Conservation (phyloP, 1,140 invertebrate species). For the Antheraea pernyi region DNA sequence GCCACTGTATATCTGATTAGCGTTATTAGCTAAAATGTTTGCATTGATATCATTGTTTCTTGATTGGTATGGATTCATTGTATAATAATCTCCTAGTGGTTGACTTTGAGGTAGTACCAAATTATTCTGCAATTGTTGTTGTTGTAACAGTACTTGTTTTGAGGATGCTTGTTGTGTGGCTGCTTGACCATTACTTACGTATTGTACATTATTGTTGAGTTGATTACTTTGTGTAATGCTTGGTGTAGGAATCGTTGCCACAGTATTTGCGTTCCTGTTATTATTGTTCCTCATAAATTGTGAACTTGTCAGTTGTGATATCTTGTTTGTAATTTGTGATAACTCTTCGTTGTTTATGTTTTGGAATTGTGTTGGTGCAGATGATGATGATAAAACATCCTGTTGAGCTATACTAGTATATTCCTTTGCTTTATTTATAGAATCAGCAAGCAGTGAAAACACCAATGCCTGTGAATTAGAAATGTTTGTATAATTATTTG, state of each 20-base stretch:
- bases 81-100: constrained; percentile 20
- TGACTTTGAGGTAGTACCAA: constrained; percentile 11
- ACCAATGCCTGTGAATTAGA: constrained; percentile 72
- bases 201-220: not conserved
- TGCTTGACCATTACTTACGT: not conserved
- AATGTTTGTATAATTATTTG: constrained; percentile 56
- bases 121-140: constrained; percentile 18
- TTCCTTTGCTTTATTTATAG: constrained; percentile 63
- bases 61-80: constrained; percentile 20
- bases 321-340: constrained; percentile 48
- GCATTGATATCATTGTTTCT: constrained; percentile 19
- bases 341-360: constrained; percentile 44
- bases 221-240: constrained; percentile 12
- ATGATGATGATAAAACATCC: constrained; percentile 32
- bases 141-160: constrained; percentile 10
- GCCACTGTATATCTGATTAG: constrained; percentile 59
- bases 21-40: constrained; percentile 26
- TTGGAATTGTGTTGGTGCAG: constrained; percentile 35
- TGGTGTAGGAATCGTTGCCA: constrained; percentile 19
- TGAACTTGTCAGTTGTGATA: constrained; percentile 59
- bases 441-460: constrained; percentile 64
- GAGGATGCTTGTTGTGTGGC: not conserved
- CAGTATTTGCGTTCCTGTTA: constrained; percentile 21
- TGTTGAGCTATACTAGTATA: constrained; percentile 56
- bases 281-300: constrained; percentile 47